These are phyloP conservation scores for Temnothorax ravouxi DNA, from an alignment of 2,888 invertebrate genomes.

Conservation along the genomic window DNA sequence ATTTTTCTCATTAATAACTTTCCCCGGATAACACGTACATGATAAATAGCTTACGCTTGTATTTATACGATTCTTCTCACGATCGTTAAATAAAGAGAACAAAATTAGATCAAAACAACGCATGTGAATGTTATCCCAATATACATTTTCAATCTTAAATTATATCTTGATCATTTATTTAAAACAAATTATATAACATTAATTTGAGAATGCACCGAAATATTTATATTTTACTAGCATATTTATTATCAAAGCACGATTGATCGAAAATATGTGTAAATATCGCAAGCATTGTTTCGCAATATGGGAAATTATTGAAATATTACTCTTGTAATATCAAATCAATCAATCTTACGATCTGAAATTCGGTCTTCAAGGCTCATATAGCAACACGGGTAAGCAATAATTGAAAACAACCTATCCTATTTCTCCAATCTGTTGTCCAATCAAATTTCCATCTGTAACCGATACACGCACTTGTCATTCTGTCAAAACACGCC, in stretches of 20 bases:
- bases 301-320: slow-evolving; percentile 7
- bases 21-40: neutral
- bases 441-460: neutral
- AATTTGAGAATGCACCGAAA: neutral
- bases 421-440: neutral
- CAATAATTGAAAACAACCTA: neutral
- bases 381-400: neutral
- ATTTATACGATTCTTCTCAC: neutral
- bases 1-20: neutral
- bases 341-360: neutral
- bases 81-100: neutral
- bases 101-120: neutral
- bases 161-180: neutral
- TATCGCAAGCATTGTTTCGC: neutral
- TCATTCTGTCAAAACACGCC: slow-evolving; percentile 11
- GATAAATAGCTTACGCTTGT: neutral
- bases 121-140: neutral
- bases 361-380: neutral
- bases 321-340: neutral
- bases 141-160: neutral
- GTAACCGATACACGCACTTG: neutral
- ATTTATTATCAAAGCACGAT: neutral
- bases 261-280: neutral
- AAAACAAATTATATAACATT: neutral
- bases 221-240: neutral